A percentile compares a stretch with the other conserved stretches of the same genome.
Conservation (phyloP, 2,888 invertebrate species). For the Parnassius apollo region DNA sequence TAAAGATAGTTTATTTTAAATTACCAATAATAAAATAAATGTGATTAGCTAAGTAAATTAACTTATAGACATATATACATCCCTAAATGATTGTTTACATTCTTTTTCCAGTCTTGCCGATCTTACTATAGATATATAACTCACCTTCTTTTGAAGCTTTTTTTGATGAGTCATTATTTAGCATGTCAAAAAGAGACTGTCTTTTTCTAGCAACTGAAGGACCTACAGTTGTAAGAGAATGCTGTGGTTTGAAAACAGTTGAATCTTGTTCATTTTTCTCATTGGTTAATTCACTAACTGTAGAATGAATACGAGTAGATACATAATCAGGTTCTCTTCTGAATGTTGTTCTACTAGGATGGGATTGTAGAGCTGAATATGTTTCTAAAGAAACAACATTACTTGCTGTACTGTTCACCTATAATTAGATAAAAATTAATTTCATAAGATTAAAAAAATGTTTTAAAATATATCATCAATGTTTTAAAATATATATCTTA, state of each 20-base stretch:
- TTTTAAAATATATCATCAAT: background rate
- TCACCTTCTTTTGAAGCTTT: conserved; percentile 19
- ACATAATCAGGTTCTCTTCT: conserved; percentile 42
- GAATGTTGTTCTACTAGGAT: conserved; percentile 39
- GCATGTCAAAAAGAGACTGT: conserved; percentile 50
- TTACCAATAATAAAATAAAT: no score
- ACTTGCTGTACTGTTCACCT: conserved; percentile 40
- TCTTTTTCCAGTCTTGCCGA: no score
- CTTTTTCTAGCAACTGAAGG: conserved; percentile 48
- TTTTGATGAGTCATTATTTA: conserved; percentile 1
- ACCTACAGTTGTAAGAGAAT: conserved; percentile 42
- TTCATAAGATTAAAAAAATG: no score
- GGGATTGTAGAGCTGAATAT: conserved; percentile 39
- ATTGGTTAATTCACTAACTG: conserved; percentile 38
- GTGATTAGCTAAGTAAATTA: no score
- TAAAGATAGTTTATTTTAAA: no score
- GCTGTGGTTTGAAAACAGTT: conserved; percentile 39
- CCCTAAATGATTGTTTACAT: no score
- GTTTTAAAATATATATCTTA: conserved; percentile 33
- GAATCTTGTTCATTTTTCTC: conserved; percentile 40
- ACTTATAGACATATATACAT: no score
- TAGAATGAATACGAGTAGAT: conserved; percentile 40
- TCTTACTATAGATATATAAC: background rate
- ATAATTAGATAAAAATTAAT: conserved; percentile 29
- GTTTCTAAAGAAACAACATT: conserved; percentile 41